phyloP scores from a whole-genome alignment of 2,888 invertebrate species.

The Diarsia dahlii region DNA sequence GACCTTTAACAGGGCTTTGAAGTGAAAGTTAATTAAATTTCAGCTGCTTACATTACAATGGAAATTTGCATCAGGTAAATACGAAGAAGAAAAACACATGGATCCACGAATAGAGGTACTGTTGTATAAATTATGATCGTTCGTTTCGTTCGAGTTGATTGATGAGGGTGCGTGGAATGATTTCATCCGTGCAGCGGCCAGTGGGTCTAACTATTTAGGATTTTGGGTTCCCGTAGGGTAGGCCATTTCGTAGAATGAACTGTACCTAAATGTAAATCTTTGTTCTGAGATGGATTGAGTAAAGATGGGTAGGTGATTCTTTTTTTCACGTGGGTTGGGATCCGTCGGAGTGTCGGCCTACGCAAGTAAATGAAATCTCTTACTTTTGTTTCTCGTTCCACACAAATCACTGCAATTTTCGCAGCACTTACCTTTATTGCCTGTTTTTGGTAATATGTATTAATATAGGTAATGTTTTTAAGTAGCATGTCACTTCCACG shows the following conservation, averaged over 20 bases:
- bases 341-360: background rate
- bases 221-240: conserved; percentile 47
- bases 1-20: conserved; percentile 84
- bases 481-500: background rate
- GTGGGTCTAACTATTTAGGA: conserved; percentile 56
- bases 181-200: conserved; percentile 50
- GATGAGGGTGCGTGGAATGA: conserved; percentile 66
- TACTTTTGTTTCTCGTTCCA: background rate
- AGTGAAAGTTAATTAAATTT: conserved; percentile 88
- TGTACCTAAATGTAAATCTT: conserved; percentile 57
- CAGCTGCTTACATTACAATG: conserved; percentile 84
- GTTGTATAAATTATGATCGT: conserved; percentile 65
- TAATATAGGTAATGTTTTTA: background rate
- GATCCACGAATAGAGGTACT: conserved; percentile 49
- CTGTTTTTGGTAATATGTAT: background rate
- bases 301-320: conserved; percentile 27
- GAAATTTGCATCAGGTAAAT: conserved; percentile 80
- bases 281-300: conserved; percentile 51
- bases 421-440: conserved; percentile 11
- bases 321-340: conserved; percentile 10
- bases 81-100: conserved; percentile 67
- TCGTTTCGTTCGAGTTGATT: conserved; percentile 62
- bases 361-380: conserved; percentile 8
- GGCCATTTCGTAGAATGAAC: conserved; percentile 47
- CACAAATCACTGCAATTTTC: conserved; percentile 4